Evolutionary conservation across 2,797 vertebrate species (phyloP).

Genomic region (Danio aesculapii): DNA sequence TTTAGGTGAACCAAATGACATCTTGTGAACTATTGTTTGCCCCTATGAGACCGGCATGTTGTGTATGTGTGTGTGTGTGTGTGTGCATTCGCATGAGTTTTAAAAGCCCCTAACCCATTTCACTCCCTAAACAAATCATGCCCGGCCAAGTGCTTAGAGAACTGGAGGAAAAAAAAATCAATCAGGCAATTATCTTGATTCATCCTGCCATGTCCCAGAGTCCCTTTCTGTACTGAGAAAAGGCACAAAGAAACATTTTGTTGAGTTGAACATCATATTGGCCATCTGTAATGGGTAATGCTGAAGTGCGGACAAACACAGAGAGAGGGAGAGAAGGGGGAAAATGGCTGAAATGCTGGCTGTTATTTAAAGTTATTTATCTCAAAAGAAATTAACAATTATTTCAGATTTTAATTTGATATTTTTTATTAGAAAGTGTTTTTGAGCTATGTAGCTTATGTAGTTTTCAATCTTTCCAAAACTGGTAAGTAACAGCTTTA

Average conservation of each 20-base stretch:
- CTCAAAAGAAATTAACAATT: background rate
- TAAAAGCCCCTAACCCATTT: slow-evolving; percentile 67
- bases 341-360: background rate
- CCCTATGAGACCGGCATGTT: slow-evolving; percentile 53
- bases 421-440: no score
- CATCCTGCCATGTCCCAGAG: slow-evolving; percentile 72
- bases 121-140: slow-evolving; percentile 72
- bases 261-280: slow-evolving; percentile 42
- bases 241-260: slow-evolving; percentile 45
- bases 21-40: slow-evolving; percentile 44
- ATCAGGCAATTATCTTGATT: slow-evolving; percentile 81
- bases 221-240: slow-evolving; percentile 54
- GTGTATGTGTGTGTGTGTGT: slow-evolving; percentile 56
- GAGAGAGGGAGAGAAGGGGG: background rate
- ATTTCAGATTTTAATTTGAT: background rate
- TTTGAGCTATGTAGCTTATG: no score
- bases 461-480: no score
- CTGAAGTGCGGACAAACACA: slow-evolving; percentile 10
- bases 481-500: no score
- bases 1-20: slow-evolving; percentile 39
- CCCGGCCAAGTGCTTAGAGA: slow-evolving; percentile 70
- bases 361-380: background rate
- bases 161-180: slow-evolving; percentile 73
- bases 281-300: slow-evolving; percentile 22
- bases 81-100: slow-evolving; percentile 62